Percentiles rank a stretch among this genome's conserved stretches.
Evolutionary conservation across 2,797 vertebrate genomes (phyloP).

Genomic region (Amblyopsis hoosieri): DNA sequence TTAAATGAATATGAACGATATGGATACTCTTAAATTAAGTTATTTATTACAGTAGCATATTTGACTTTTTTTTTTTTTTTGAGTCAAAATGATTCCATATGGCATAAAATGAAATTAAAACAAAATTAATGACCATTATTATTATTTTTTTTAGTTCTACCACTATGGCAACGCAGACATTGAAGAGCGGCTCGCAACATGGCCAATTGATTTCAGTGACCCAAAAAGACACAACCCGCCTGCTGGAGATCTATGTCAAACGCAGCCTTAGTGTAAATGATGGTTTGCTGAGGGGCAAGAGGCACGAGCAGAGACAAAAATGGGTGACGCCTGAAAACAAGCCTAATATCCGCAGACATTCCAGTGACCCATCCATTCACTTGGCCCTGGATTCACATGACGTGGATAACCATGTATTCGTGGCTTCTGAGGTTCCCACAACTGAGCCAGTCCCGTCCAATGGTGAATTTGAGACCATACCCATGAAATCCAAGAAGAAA

Average conservation of each 20-base stretch:
- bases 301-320: slow-evolving; percentile 34
- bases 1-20: no score
- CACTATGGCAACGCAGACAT: slow-evolving; percentile 51
- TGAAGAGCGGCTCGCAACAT: slow-evolving; percentile 16
- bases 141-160: slow-evolving; percentile 1
- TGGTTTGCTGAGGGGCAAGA: background rate
- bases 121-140: background rate
- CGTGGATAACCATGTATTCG: background rate
- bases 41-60: no score
- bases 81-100: no score
- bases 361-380: slow-evolving; percentile 70
- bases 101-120: no score
- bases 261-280: slow-evolving; percentile 80
- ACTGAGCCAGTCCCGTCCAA: no score
- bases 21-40: no score
- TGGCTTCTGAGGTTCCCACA: accelerated
- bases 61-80: no score
- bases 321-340: slow-evolving; percentile 60
- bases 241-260: slow-evolving; percentile 80
- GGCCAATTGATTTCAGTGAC: slow-evolving; percentile 78
- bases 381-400: slow-evolving; percentile 1
- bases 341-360: slow-evolving; percentile 46
- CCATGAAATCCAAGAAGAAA: slow-evolving; percentile 63
- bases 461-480: no score
- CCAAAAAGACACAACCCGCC: slow-evolving; percentile 74